A percentile compares a stretch with the other conserved stretches of the same genome.
Conservation (phyloP, 2,797 vertebrate species). For the Aeoliscus strigatus region DNA sequence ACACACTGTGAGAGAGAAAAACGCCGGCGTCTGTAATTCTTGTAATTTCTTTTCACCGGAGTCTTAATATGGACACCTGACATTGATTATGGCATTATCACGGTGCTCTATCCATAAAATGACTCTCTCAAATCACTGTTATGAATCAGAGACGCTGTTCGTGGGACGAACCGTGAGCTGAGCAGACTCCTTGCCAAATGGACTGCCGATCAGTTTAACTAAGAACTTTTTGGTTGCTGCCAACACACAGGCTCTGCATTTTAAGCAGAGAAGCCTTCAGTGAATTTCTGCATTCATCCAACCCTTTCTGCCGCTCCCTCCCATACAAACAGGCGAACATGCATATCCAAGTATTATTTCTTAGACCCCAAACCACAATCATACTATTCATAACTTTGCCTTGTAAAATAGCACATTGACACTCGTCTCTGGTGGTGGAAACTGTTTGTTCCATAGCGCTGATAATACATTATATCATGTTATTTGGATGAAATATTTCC, state of each 20-base stretch:
- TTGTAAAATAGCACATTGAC: constrained; percentile 11
- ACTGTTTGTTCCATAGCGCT: constrained; percentile 5
- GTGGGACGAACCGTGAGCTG: constrained; percentile 54
- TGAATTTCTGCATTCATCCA: constrained; percentile 62
- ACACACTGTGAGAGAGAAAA: too few relatives aligned
- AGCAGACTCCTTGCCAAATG: constrained; percentile 73
- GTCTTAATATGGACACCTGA: constrained; percentile 45
- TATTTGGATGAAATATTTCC: constrained; percentile 21
- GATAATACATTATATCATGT: too few relatives aligned
- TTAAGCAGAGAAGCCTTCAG: constrained; percentile 59
- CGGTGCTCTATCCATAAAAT: constrained; percentile 61
- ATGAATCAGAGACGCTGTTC: constrained; percentile 71
- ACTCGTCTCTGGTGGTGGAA: too few relatives aligned
- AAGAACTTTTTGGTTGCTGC: constrained; percentile 63
- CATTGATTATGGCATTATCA: too few relatives aligned
- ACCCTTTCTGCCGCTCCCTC: constrained; percentile 33
- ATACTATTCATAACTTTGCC: neutral
- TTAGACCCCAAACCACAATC: constrained; percentile 1
- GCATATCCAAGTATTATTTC: constrained; percentile 10
- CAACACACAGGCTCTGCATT: constrained; percentile 66
- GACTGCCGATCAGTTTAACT: constrained; percentile 71
- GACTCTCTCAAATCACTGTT: constrained; percentile 66
- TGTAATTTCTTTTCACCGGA: constrained; percentile 57
- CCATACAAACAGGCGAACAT: constrained; percentile 28
- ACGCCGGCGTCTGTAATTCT: too few relatives aligned